A percentile compares a stretch with the other conserved stretches of the same genome.
Conservation (phyloP, 2,888 invertebrate genomes). For the Cantharis rufa region DNA sequence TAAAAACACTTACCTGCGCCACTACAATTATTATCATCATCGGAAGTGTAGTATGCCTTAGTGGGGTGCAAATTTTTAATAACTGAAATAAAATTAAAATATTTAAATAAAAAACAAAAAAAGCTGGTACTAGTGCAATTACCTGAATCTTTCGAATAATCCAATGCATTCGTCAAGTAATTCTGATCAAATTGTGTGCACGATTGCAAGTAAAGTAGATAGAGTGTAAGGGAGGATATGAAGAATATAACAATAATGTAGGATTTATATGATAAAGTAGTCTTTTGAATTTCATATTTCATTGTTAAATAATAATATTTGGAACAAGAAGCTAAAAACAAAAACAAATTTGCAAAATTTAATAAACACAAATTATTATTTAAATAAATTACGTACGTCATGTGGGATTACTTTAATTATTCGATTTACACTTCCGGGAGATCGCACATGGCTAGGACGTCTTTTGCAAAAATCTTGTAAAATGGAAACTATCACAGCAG, state of each 20-base stretch:
- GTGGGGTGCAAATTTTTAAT: background rate
- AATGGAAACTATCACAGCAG: conserved; percentile 7
- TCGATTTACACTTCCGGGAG: background rate
- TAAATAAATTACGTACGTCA: conserved; percentile 6
- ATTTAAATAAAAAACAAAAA: background rate
- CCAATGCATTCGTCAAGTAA: background rate
- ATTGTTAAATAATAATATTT: background rate
- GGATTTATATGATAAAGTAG: background rate
- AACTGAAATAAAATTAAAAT: background rate
- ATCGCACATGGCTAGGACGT: conserved; percentile 5
- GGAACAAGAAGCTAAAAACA: conserved; percentile 9
- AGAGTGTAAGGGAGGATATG: conserved; percentile 5
- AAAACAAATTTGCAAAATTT: background rate
- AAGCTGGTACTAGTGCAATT: background rate
- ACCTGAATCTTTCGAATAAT: conserved; percentile 1
- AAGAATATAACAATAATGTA: conserved; percentile 8
- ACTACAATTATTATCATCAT: background rate
- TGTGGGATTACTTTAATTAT: background rate
- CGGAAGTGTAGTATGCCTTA: background rate
- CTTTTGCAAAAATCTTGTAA: conserved; percentile 13
- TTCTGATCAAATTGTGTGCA: conserved; percentile 8
- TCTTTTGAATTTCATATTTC: conserved; percentile 1
- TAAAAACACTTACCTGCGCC: background rate
- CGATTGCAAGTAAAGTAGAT: conserved; percentile 10
- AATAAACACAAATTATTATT: background rate